Percentiles rank a stretch among this genome's conserved stretches.
Evolutionary conservation across 2,113 vertebrate genomes (phyloP).

Genomic region (Laticauda colubrina): DNA sequence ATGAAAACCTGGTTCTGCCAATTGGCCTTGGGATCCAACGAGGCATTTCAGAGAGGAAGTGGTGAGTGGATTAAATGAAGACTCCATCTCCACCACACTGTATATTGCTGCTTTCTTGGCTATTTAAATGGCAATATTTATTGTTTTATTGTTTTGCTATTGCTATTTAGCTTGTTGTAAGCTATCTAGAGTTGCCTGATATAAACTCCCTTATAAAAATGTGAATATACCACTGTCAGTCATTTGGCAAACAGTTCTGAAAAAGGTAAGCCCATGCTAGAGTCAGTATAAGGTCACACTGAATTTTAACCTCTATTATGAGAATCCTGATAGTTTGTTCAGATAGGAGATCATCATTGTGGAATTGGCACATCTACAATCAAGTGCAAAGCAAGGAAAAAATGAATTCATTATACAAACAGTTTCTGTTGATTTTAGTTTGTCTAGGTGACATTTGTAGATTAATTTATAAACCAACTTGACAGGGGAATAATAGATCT

Average conservation of each 20-base stretch:
- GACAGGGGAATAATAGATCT: not conserved
- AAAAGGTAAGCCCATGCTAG: not conserved
- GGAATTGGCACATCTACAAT: not conserved
- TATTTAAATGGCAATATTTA: not conserved
- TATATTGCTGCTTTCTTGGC: not conserved
- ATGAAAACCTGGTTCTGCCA: too few relatives aligned
- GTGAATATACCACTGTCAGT: not conserved
- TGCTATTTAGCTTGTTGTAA: not conserved
- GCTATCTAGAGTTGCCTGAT: not conserved
- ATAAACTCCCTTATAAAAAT: not conserved
- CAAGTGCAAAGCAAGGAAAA: not conserved
- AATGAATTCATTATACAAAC: not conserved
- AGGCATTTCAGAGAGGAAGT: not conserved
- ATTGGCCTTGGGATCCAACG: not conserved
- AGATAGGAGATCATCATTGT: not conserved
- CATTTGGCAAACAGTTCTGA: not conserved
- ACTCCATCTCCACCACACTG: not conserved
- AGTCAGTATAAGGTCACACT: not conserved
- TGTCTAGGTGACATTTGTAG: not conserved
- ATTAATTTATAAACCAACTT: not conserved
- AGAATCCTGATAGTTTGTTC: not conserved
- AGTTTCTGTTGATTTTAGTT: not conserved
- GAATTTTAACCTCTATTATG: not conserved
- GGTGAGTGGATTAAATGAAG: not conserved
- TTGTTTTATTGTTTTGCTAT: not conserved